Evolutionary conservation across 2,797 vertebrate species (phyloP), one percentile per base, ranked within the genome.

Genomic region (Petrocephalus sullivani): DNA sequence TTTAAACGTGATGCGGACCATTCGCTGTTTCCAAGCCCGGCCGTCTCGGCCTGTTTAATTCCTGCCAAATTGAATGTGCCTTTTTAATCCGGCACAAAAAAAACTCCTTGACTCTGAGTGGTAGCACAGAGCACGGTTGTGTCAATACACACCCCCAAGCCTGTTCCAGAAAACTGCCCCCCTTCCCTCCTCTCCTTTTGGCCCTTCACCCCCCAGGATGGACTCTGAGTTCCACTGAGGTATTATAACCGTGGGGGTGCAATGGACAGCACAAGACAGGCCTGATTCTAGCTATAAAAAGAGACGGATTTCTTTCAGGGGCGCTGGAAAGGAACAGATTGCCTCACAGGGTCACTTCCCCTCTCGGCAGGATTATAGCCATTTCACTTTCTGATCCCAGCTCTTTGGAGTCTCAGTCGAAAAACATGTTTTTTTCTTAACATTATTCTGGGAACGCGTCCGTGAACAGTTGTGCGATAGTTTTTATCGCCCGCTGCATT

Each of bases 311-410:
- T 90, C 89, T 90, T 91, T 91, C 92, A 91, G 89, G 57, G 60
- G 57, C 5, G 90, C 88, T 93, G 83, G 51, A 81, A 88, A 90
- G 90, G 91, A 94, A 93, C 92, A 94, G 92, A 94, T 93, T 93
- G 91, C 58, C 87, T 87, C 58, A 21, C 88, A 90, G 90, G 92
- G 93, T 93, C 92, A 92, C 81, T 88, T 83, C 87, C 87, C 51
- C 19, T 85, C 81, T 85, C 57, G 5, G 54, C 82, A 88, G 58
- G 58, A 56, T 54, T 33, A 37, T 81, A 10, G 37, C 78, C 49
- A 0, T 82, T 41, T 82, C 78, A 19, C 41, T 21, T 28, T 84
- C 56, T 61, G 57, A 21, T 88, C 49, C 58, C 56, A 61, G 21
- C 58, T 88, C 81, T 61, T 41, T 53, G 82, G 28, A 51, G 12